Percentiles rank a stretch among this genome's conserved stretches.
Conservation (phyloP, 2,888 invertebrate species). For the Cataglyphis rosenhaueri region DNA sequence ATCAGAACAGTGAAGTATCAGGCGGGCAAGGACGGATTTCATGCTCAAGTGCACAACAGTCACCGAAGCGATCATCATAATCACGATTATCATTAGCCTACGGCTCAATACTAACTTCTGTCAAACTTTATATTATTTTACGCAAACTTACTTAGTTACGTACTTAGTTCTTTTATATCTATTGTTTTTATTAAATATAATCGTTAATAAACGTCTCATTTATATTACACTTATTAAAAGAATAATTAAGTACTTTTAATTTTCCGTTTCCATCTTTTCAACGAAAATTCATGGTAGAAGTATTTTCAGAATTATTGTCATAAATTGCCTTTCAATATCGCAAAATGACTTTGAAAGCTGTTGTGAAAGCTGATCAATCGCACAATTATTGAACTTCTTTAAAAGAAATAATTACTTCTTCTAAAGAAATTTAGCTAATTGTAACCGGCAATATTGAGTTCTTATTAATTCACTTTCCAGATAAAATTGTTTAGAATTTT, state of each 20-base stretch:
- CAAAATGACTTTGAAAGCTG: constrained; percentile 1
- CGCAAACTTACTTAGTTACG: constrained; percentile 6
- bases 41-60: constrained; percentile 86
- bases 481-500: neutral
- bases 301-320: constrained; percentile 21
- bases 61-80: constrained; percentile 74
- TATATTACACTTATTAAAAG: constrained; percentile 30
- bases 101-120: neutral
- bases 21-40: constrained; percentile 89
- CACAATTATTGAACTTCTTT: constrained; percentile 15
- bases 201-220: constrained; percentile 30
- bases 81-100: neutral
- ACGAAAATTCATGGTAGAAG: neutral
- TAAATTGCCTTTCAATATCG: constrained; percentile 25
- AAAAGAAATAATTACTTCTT: constrained; percentile 24
- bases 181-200: constrained; percentile 47
- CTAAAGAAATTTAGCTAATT: constrained; percentile 7
- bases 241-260: neutral
- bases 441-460: constrained; percentile 15
- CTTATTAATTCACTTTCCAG: constrained; percentile 12
- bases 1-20: constrained; percentile 89
- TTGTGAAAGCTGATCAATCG: constrained; percentile 18
- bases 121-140: constrained; percentile 41
- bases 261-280: neutral
- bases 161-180: constrained; percentile 24